Conservation (phyloP, 2,797 vertebrate genomes). For the Tympanoctomys barrerae region DNA sequence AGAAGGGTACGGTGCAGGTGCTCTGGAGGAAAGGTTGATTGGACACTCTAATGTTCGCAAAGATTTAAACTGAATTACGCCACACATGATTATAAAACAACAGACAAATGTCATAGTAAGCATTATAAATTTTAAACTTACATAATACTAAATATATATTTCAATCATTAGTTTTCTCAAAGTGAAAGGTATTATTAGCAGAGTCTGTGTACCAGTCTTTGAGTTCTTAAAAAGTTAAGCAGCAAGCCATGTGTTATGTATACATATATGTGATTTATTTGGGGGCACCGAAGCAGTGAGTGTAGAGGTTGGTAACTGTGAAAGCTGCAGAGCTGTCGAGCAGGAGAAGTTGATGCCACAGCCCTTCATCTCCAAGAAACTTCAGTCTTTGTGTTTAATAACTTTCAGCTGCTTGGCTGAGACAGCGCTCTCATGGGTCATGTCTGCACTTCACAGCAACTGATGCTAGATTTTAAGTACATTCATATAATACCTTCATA, state of each 20-base stretch:
- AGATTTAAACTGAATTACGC: constrained; percentile 8
- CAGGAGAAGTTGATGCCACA: neutral
- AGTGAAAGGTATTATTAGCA: neutral
- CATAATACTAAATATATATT: neutral
- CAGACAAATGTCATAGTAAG: neutral
- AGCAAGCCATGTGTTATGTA: neutral
- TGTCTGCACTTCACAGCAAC: neutral
- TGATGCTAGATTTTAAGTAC: neutral
- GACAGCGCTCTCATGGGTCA: neutral
- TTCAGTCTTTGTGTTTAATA: neutral
- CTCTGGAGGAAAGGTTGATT: neutral
- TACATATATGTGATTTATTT: neutral
- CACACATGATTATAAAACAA: constrained; percentile 11
- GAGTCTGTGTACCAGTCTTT: neutral
- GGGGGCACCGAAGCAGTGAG: neutral
- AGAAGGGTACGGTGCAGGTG: neutral
- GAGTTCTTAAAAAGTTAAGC: neutral
- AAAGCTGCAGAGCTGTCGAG: neutral
- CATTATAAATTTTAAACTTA: neutral
- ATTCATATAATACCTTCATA: neutral
- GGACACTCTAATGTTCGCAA: neutral
- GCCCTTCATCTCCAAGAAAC: neutral
- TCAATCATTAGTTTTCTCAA: neutral
- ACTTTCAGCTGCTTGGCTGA: neutral
- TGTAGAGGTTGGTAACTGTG: neutral